Conservation (phyloP, 2,888 invertebrate species). For the Leucophenga montana region DNA sequence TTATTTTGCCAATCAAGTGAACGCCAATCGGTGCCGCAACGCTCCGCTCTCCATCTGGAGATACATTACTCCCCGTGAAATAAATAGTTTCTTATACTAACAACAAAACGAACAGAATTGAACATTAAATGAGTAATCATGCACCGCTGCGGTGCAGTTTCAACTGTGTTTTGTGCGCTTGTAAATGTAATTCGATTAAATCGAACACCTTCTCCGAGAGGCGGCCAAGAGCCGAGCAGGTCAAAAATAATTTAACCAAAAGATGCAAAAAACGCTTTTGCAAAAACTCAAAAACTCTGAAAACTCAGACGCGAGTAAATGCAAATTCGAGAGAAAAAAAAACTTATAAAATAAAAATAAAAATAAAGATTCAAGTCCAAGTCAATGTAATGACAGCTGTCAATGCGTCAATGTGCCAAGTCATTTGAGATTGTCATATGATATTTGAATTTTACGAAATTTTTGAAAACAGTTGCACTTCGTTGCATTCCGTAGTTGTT, state of each 20-base stretch:
- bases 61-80: background rate
- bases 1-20: slow-evolving; percentile 25
- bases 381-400: slow-evolving; percentile 44
- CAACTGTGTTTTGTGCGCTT: background rate
- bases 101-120: background rate
- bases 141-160: too few relatives aligned
- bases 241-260: slow-evolving; percentile 2
- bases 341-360: background rate
- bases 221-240: slow-evolving; percentile 2
- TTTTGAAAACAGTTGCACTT: background rate
- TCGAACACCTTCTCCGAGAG: slow-evolving; percentile 16
- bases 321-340: slow-evolving; percentile 3
- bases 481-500: background rate
- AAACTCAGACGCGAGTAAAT: background rate
- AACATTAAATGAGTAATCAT: slow-evolving; percentile 17
- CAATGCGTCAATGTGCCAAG: slow-evolving; percentile 41
- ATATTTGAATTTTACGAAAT: slow-evolving; percentile 11
- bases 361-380: slow-evolving; percentile 4
- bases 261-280: slow-evolving; percentile 3
- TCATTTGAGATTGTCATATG: slow-evolving; percentile 25
- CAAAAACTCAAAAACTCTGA: background rate
- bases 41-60: background rate
- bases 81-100: background rate
- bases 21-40: slow-evolving; percentile 11
- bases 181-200: slow-evolving; percentile 23